Conservation (phyloP, 2,113 vertebrate genomes). For the Pterocles gutturalis region DNA sequence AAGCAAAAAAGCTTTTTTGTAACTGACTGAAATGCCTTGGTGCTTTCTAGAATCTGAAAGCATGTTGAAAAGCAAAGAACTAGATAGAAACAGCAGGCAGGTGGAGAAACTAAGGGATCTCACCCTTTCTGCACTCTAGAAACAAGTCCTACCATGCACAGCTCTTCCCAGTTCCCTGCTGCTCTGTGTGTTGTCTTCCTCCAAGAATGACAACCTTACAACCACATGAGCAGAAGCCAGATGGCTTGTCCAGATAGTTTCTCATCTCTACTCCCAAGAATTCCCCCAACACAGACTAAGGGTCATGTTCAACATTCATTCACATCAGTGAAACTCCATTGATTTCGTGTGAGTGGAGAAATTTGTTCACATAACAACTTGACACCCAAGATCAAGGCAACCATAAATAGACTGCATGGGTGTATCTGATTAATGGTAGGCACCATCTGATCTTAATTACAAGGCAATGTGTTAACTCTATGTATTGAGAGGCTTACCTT, state of each 20-base stretch:
- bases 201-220: background rate
- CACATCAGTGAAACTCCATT: background rate
- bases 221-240: background rate
- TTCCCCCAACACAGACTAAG: background rate
- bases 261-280: background rate
- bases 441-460: slow-evolving; percentile 55
- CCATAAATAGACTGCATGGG: background rate
- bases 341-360: background rate
- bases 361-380: background rate
- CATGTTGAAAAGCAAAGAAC: background rate
- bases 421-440: slow-evolving; percentile 9
- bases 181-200: background rate
- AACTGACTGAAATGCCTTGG: background rate
- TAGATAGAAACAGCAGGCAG: background rate
- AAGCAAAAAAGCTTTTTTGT: background rate
- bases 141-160: background rate
- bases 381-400: background rate
- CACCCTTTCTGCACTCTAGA: background rate
- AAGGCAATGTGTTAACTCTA: slow-evolving; percentile 16
- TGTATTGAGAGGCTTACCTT: background rate
- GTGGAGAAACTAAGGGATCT: background rate
- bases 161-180: background rate
- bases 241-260: background rate
- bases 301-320: background rate
- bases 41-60: background rate